A percentile compares a stretch with the other conserved stretches of the same genome.
Evolutionary conservation across 2,797 vertebrate species (phyloP).

Genomic region (Fistularia commersonii): DNA sequence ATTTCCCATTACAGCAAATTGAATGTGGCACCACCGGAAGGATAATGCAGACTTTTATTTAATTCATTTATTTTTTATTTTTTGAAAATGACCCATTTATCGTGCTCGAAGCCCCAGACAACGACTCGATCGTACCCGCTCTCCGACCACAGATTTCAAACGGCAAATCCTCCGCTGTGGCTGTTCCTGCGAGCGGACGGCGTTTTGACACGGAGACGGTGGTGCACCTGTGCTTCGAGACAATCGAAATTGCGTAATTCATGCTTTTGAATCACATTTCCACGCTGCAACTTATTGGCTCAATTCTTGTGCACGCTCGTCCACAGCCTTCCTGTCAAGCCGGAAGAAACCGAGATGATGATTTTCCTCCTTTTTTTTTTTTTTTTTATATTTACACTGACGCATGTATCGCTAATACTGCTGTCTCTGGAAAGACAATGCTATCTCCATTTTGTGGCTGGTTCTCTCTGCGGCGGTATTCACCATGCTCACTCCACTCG

Average conservation of each 20-base stretch:
- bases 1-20: slow-evolving; percentile 21
- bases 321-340: slow-evolving; percentile 18
- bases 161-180: slow-evolving; percentile 21
- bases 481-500: slow-evolving; percentile 29
- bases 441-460: slow-evolving; percentile 46
- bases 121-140: slow-evolving; percentile 13
- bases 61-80: slow-evolving; percentile 10
- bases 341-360: slow-evolving; percentile 31
- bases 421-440: slow-evolving; percentile 47
- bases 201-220: too few relatives aligned
- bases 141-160: slow-evolving; percentile 17
- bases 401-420: slow-evolving; percentile 63
- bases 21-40: slow-evolving; percentile 19
- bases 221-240: too few relatives aligned
- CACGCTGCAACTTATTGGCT: too few relatives aligned
- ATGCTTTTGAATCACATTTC: too few relatives aligned
- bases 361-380: slow-evolving; percentile 18
- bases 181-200: not conserved
- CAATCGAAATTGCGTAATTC: too few relatives aligned
- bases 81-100: slow-evolving; percentile 27
- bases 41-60: slow-evolving; percentile 36
- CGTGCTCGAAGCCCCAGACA: not conserved
- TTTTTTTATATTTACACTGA: slow-evolving; percentile 50
- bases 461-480: slow-evolving; percentile 35
- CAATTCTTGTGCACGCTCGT: too few relatives aligned